Evolutionary conservation across 2,888 invertebrate species (phyloP).

Genomic region (Lochmaea crataegi): DNA sequence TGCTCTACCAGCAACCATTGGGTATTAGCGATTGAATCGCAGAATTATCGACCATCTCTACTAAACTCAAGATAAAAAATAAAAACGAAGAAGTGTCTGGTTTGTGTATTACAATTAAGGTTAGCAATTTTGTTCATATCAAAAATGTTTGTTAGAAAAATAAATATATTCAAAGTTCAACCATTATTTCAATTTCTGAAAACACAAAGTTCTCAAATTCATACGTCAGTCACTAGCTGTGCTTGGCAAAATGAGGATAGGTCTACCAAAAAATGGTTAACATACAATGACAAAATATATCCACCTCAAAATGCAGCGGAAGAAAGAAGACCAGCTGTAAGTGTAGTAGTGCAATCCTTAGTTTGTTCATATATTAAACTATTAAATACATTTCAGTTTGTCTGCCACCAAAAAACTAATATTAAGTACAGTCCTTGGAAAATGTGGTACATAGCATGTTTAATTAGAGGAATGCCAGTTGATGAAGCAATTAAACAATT

Average conservation of each 20-base stretch:
- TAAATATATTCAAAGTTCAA: conserved; percentile 6
- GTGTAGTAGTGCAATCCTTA: conserved; percentile 50
- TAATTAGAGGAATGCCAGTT: conserved; percentile 91
- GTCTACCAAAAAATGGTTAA: conserved; percentile 71
- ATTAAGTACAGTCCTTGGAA: conserved; percentile 93
- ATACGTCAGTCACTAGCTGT: conserved; percentile 20
- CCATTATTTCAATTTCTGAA: conserved; percentile 30
- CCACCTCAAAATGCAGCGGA: conserved; percentile 82
- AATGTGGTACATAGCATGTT: conserved; percentile 90
- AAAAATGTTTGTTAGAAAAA: conserved; percentile 31
- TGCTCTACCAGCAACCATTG: no score
- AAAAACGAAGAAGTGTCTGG: not conserved
- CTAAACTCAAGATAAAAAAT: no score
- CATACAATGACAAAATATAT: conserved; percentile 80
- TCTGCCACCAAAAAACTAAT: conserved; percentile 86
- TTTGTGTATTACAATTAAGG: not conserved
- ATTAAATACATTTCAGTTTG: conserved; percentile 73
- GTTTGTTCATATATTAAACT: no score
- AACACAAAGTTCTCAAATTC: conserved; percentile 33
- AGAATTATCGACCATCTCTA: no score
- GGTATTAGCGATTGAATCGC: no score
- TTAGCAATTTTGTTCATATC: conserved; percentile 3
- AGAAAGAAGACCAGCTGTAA: conserved; percentile 85
- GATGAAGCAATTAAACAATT: conserved; percentile 95
- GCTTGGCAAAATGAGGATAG: conserved; percentile 33